Evolutionary conservation across 2,797 vertebrate genomes (phyloP).

Genomic region (Otolemur crassicaudatus): DNA sequence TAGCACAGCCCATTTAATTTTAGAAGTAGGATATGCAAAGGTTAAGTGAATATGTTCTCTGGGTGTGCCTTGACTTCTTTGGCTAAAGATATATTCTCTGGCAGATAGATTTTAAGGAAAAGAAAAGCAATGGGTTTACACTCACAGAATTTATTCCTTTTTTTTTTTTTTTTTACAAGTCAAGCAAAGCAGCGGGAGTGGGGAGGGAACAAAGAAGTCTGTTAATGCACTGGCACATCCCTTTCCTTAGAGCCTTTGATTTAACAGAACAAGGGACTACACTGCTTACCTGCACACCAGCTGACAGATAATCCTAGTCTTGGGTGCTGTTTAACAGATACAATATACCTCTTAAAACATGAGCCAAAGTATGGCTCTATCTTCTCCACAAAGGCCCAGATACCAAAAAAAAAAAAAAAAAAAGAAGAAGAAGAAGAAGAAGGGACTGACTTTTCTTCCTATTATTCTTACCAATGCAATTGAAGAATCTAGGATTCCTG

Average conservation of each 20-base stretch:
- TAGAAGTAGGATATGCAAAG: background rate
- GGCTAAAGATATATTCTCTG: background rate
- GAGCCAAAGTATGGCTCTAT: background rate
- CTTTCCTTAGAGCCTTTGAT: background rate
- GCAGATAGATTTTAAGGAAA: background rate
- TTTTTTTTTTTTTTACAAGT: no score
- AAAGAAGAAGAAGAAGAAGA: background rate
- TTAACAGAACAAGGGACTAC: background rate
- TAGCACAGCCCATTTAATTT: background rate
- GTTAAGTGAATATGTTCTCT: background rate
- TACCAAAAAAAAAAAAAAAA: background rate
- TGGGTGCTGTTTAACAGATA: background rate
- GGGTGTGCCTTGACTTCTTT: background rate
- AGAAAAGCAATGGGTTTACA: background rate
- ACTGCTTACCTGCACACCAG: background rate
- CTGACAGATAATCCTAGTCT: background rate
- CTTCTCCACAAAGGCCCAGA: background rate
- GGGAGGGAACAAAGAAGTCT: no score
- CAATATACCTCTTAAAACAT: background rate
- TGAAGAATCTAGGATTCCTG: background rate
- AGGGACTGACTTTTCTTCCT: background rate
- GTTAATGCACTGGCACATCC: background rate
- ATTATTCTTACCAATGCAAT: background rate
- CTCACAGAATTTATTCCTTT: background rate
- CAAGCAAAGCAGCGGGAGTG: no score